These are phyloP conservation scores for Amphibalanus amphitrite DNA, from an alignment of 1,140 invertebrate genomes.

Conservation along the genomic window DNA sequence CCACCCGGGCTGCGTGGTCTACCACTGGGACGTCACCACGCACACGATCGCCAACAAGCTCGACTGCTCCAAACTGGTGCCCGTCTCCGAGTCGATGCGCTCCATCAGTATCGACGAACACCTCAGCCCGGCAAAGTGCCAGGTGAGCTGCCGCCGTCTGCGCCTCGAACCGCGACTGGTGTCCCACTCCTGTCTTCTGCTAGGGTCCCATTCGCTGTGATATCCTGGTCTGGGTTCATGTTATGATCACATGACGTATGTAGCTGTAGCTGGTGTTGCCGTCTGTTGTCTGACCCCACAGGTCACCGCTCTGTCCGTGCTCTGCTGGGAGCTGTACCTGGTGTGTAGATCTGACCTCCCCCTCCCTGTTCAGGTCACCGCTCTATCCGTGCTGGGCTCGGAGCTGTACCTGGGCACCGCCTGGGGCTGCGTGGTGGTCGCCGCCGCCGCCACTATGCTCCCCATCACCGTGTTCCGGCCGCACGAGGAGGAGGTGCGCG, in stretches of 20 bases:
- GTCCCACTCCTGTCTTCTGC: too few relatives aligned
- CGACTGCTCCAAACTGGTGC: constrained; percentile 78
- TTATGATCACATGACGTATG: too few relatives aligned
- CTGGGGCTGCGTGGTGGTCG: constrained; percentile 78
- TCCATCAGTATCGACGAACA: constrained; percentile 81
- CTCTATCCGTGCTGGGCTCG: constrained; percentile 47
- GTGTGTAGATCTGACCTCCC: too few relatives aligned
- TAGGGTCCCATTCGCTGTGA: too few relatives aligned
- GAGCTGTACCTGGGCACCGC: constrained; percentile 70
- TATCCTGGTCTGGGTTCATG: too few relatives aligned
- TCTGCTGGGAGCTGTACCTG: too few relatives aligned
- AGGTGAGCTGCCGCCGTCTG: too few relatives aligned
- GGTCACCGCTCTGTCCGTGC: too few relatives aligned
- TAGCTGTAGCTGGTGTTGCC: too few relatives aligned
- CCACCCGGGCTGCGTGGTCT: constrained; percentile 59
- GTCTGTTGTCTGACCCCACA: too few relatives aligned
- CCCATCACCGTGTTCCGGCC: constrained; percentile 80
- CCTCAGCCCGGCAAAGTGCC: constrained; percentile 54
- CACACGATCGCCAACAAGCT: constrained; percentile 54
- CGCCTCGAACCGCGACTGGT: too few relatives aligned
- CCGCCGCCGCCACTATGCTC: constrained; percentile 53
- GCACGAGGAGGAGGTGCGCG: constrained; percentile 60
- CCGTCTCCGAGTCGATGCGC: constrained; percentile 80
- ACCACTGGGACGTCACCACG: constrained; percentile 55
- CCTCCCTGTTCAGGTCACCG: constrained; percentile 43